Conservation (phyloP, 2,888 invertebrate species). For the Sarcophaga variegata region DNA sequence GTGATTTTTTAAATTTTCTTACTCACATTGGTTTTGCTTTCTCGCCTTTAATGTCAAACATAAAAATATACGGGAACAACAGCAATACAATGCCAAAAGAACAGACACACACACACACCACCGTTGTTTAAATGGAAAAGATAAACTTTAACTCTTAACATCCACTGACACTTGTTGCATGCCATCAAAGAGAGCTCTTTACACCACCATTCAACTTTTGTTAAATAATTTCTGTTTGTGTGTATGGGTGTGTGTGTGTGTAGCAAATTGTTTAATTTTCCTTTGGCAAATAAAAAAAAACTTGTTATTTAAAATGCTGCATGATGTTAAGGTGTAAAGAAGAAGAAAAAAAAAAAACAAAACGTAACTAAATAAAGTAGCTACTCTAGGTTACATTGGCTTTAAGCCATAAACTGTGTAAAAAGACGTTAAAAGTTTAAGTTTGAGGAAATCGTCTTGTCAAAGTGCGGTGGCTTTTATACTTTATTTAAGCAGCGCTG, state of each 20-base stretch:
- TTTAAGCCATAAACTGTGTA: conserved; percentile 55
- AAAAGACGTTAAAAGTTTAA: conserved; percentile 4
- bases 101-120: background rate
- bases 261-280: conserved; percentile 22
- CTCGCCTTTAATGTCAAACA: conserved; percentile 12
- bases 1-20: conserved; percentile 72
- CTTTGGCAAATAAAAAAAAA: conserved; percentile 3
- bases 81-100: background rate
- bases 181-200: too few species aligned
- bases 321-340: conserved; percentile 3
- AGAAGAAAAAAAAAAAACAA: background rate
- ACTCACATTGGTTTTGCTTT: background rate
- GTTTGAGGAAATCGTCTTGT: conserved; percentile 39
- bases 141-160: conserved; percentile 38
- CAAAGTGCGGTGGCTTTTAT: conserved; percentile 51
- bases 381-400: conserved; percentile 25
- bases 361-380: background rate
- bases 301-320: background rate
- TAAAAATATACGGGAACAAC: background rate
- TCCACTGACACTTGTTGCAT: conserved; percentile 69
- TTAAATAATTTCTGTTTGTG: background rate
- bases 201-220: background rate
- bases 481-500: conserved; percentile 46
- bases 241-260: background rate
- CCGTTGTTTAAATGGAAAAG: conserved; percentile 26